Conservation (phyloP, 2,113 vertebrate species). For the mouse (Mus musculus) region GRCm39 chr11:11995501-11996000, state of each 20-base stretch:
- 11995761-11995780: no score
- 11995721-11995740: no score
- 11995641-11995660: fast-evolving
- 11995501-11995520: background rate
- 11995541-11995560: no score
- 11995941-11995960: background rate
- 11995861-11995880: background rate
- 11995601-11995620: background rate
- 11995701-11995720: background rate
- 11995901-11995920: no score
- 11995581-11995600: background rate
- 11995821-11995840: background rate
- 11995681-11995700: background rate
- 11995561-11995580: background rate
- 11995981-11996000: background rate
- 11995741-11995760: background rate
- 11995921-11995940: no score
- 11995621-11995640: background rate
- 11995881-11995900: background rate
- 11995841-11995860: background rate
- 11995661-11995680: background rate
- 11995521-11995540: background rate
- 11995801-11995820: background rate
- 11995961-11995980: background rate
- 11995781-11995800: background rate